Base-by-base conservation (phyloP, 2,113 vertebrate genomes). In the Pyxicephalus adspersus region DNA sequence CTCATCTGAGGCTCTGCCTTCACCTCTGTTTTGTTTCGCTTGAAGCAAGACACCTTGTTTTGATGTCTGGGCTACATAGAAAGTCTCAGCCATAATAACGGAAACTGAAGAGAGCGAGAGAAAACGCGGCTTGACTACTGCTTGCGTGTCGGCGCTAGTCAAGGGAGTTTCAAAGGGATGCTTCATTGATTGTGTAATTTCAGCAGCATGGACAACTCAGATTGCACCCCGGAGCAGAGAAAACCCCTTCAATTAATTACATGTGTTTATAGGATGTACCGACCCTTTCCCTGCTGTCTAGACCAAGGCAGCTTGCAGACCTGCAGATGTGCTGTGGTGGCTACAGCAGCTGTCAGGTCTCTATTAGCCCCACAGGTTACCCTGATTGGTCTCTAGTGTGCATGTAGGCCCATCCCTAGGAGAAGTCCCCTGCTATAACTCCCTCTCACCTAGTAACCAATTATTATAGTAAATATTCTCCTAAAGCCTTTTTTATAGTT, bases 91-190 rank as follows among this genome's bases (percentile, higher is more conserved):
- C 80, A 72, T 87, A 90, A 88, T 92, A 93, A 91, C 81, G 86
- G 91, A 93, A 92, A 90, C 85, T 83, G 87, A 83, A 86, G 84
- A 87, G 89, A 79, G 22, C 19, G 25, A 67, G 67, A 52, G 64
- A 67, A 88, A 89, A 84, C 89, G 89, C 80, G 85, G 83, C 88
- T 83, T 84, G 87, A 91, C 92, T 91, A 88, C 90, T 90, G 89
- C 89, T 88, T 91, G 91, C 91, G 26, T 91, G 94, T 92, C 86
- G 84, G 90, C 92, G 91, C 91, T 93, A 89, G 94, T 94, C 91
- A 89, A 85, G 92, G 89, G 90, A 93, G 88, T 95, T 95, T 95
- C 93, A 95, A 94, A 95, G 92, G 89, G 92, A 92, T 92, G 88
- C 91, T 95, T 95, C 94, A 95, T 91, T 91, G 92, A 90, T 92